Evolutionary conservation across 2,113 vertebrate species (phyloP).

Genomic region (Chloroceryle aenea): DNA sequence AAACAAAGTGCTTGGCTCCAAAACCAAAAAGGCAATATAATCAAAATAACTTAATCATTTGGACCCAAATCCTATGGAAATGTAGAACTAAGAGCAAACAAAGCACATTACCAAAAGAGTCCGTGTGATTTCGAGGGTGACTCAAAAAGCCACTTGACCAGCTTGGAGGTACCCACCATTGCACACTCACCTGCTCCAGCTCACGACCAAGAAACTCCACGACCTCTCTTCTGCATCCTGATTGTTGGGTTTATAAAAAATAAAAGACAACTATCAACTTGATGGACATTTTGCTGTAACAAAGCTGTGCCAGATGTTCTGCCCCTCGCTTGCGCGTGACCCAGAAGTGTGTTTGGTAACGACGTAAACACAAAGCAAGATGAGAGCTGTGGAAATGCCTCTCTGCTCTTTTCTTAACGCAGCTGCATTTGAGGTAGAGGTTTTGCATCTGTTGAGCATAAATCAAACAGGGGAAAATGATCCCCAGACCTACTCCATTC

Average conservation of each 20-base stretch:
- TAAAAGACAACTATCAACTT: not conserved
- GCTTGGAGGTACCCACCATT: not conserved
- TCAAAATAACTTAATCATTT: not conserved
- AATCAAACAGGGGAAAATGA: not conserved
- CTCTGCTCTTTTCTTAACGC: not conserved
- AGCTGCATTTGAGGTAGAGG: not conserved
- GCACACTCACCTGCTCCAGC: accelerated
- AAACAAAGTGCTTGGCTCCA: not conserved
- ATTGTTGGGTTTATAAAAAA: not conserved
- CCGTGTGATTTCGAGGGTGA: not conserved
- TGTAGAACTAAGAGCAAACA: not conserved
- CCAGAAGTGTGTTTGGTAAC: slow-evolving; percentile 10
- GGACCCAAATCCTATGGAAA: not conserved
- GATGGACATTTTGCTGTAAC: not conserved
- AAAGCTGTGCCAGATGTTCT: slow-evolving; percentile 20
- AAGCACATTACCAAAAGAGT: not conserved
- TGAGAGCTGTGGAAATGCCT: slow-evolving; percentile 56
- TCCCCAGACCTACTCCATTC: not conserved
- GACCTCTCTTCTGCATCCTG: not conserved
- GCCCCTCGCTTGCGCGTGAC: not conserved
- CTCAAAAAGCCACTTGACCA: not conserved
- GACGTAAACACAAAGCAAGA: slow-evolving; percentile 31
- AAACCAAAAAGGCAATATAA: not conserved
- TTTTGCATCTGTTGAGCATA: slow-evolving; percentile 30
- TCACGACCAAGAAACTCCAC: not conserved